Evolutionary conservation across 2,888 invertebrate species (phyloP), one percentile per base, ranked within the genome.

Genomic region (Pedicia rivosa): DNA sequence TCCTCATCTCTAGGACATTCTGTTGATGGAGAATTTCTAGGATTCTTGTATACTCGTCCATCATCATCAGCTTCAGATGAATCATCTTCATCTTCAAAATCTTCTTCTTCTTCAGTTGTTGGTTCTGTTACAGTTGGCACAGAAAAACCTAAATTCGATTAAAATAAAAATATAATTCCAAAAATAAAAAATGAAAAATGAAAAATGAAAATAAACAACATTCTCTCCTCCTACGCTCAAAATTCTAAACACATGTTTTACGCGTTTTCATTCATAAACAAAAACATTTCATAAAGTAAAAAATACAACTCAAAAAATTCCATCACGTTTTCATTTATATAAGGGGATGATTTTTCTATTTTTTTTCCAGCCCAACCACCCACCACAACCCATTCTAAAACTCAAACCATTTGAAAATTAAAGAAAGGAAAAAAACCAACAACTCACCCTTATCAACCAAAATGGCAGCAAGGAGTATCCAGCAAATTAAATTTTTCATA

Each of bases 1-100:
- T 81, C 80, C 51, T 87, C 87, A 53, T 87, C 84, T 24, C 88
- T 59, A 0, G 88, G 88, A 49, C 88, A 88, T 50, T 77, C 70
- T 1, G 78, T 79, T 7, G 86, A 86, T 5, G 87, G 87, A 0
- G 83, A 86, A 57, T 87, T 87, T 46, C 87, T 64, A 0, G 87
- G 87, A 63, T 87, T 87, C 60, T 87, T 87, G 62, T 86, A 87
- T 32, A 84, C 72, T 24, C 80, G 67, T 2, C 82, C 77, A 50
- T 84, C 84, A 48, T 83, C 84, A 44, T 82, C 81, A 2, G 74
- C 74, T 50, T 74, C 74, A 2, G 68, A 54, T 3, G 63, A 64
- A 20, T 65, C 67, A 9, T 65, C 64, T 32, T 64, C 59, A 10
- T 61, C 60, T n/a, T 63, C 63, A 40, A 68, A 67, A 1, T 69